Conservation (phyloP, 2,113 vertebrate genomes). For the Tragulus kanchil region DNA sequence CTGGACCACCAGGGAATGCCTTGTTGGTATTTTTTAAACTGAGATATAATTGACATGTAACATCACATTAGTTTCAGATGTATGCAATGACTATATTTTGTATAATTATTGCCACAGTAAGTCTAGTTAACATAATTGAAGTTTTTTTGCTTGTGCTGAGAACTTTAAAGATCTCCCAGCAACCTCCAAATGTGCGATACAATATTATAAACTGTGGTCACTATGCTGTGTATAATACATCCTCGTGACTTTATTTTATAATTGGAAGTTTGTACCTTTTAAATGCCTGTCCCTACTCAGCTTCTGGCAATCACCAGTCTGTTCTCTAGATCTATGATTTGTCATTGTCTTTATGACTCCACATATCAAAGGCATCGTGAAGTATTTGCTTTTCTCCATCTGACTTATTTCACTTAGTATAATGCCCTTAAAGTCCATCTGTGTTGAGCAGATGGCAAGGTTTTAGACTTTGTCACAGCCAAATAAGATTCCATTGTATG, state of each 20-base stretch:
- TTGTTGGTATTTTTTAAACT: not conserved
- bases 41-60: not conserved
- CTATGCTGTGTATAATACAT: not conserved
- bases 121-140: not conserved
- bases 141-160: not conserved
- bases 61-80: not conserved
- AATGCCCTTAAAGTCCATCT: not conserved
- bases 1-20: too few relatives aligned
- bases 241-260: not conserved
- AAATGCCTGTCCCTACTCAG: rapidly evolving
- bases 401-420: not conserved
- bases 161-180: not conserved
- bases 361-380: not conserved
- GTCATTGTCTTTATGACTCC: not conserved
- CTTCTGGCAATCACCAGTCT: not conserved
- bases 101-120: not conserved
- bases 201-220: not conserved
- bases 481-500: not conserved
- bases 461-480: not conserved
- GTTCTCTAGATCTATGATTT: not conserved
- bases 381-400: not conserved
- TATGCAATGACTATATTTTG: not conserved
- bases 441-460: not conserved
- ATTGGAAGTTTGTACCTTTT: not conserved
- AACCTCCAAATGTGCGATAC: not conserved